These are phyloP conservation scores for Mixornis gularis DNA, from an alignment of 2,113 vertebrate species.

Conservation along the genomic window DNA sequence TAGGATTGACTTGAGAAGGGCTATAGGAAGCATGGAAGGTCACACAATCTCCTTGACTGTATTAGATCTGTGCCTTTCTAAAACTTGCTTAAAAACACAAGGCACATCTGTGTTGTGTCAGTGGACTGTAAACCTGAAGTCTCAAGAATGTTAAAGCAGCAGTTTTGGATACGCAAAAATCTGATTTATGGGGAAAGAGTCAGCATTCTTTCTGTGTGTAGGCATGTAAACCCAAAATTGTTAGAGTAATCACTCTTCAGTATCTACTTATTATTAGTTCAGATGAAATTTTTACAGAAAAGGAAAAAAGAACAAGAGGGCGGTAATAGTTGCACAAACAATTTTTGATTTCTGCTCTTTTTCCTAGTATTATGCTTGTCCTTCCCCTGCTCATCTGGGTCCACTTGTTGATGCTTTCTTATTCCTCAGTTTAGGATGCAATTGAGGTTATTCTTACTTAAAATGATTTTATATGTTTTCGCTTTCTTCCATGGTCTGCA, in stretches of 20 bases:
- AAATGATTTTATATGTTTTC: neutral
- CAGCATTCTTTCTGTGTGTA: neutral
- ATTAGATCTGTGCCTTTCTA: neutral
- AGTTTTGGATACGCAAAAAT: neutral
- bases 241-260: neutral
- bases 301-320: neutral
- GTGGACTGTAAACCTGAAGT: neutral
- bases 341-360: neutral
- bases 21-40: neutral
- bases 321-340: rapidly evolving
- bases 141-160: neutral
- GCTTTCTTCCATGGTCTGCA: neutral
- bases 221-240: neutral
- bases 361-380: neutral
- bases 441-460: neutral
- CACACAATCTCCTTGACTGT: neutral
- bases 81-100: neutral
- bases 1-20: neutral
- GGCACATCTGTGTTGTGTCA: neutral
- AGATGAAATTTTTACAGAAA: neutral
- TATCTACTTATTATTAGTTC: neutral
- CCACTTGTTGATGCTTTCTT: neutral
- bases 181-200: neutral
- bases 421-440: neutral
- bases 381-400: neutral